These are phyloP conservation scores for Dromius quadrimaculatus DNA, from an alignment of 2,888 invertebrate species.

Conservation along the genomic window DNA sequence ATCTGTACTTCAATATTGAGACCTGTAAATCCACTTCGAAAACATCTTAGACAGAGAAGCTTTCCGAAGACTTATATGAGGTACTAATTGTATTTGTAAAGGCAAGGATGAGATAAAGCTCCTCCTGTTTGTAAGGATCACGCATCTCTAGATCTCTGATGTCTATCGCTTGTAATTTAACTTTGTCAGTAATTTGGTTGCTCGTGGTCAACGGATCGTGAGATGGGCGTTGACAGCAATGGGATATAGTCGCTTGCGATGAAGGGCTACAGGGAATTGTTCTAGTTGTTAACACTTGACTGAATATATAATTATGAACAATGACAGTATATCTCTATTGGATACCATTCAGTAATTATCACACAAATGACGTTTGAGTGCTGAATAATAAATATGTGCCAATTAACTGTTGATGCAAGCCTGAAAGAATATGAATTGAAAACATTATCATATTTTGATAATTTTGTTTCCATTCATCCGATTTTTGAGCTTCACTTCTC, in stretches of 20 bases:
- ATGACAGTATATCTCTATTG: too few species aligned
- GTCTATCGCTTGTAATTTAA: conserved; percentile 40
- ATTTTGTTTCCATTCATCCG: too few species aligned
- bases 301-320: not conserved
- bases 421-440: too few species aligned
- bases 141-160: conserved; percentile 9
- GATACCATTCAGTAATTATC: too few species aligned
- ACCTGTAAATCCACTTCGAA: too few species aligned
- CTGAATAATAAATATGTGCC: too few species aligned
- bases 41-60: not conserved
- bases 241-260: conserved; percentile 2
- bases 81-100: conserved; percentile 39
- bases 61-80: conserved; percentile 28
- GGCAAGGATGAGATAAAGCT: conserved; percentile 11
- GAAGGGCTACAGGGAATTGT: conserved; percentile 1
- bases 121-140: not conserved
- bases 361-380: too few species aligned
- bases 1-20: too few species aligned
- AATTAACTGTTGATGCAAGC: too few species aligned
- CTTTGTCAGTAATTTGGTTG: conserved; percentile 37
- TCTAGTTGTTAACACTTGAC: not conserved
- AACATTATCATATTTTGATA: too few species aligned
- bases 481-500: too few species aligned
- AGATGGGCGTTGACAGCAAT: not conserved
- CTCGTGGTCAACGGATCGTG: conserved; percentile 18